phyloP scores from a whole-genome alignment of 2,113 vertebrate species.

The Tragelaphus buxtoni region DNA sequence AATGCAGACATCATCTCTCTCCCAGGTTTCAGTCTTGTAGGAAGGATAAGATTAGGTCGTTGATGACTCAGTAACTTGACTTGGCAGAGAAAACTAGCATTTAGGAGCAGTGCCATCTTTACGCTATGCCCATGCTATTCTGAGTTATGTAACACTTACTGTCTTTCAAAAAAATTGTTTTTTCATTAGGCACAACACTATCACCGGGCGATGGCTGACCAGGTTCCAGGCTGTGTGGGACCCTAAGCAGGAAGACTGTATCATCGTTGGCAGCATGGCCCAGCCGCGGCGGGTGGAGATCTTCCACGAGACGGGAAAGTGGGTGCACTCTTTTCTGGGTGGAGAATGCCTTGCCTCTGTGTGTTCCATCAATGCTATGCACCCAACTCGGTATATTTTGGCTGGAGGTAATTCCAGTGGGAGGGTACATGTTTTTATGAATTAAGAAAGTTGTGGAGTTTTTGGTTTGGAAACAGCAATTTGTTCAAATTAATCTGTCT shows the following conservation, averaged over 20 bases:
- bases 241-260: constrained; percentile 88
- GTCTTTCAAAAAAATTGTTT: neutral
- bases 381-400: constrained; percentile 83
- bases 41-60: neutral
- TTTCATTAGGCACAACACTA: constrained; percentile 81
- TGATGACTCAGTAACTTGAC: neutral
- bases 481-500: constrained; percentile 1
- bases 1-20: neutral
- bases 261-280: constrained; percentile 85
- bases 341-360: constrained; percentile 79
- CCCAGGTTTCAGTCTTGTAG: neutral
- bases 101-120: neutral
- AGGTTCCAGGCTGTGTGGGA: constrained; percentile 90
- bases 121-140: neutral
- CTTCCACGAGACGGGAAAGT: constrained; percentile 82
- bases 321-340: constrained; percentile 78
- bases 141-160: constrained; percentile 1
- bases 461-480: neutral
- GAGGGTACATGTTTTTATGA: constrained; percentile 85
- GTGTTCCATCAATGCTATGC: constrained; percentile 85
- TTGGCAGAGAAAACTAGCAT: constrained; percentile 14
- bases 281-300: constrained; percentile 80
- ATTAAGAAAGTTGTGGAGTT: neutral
- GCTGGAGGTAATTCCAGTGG: constrained; percentile 88
- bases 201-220: constrained; percentile 84